Percentiles rank a stretch among this genome's conserved stretches.
Evolutionary conservation across 2,888 invertebrate species (phyloP).

Genomic region (Leptinotarsa haldemani): DNA sequence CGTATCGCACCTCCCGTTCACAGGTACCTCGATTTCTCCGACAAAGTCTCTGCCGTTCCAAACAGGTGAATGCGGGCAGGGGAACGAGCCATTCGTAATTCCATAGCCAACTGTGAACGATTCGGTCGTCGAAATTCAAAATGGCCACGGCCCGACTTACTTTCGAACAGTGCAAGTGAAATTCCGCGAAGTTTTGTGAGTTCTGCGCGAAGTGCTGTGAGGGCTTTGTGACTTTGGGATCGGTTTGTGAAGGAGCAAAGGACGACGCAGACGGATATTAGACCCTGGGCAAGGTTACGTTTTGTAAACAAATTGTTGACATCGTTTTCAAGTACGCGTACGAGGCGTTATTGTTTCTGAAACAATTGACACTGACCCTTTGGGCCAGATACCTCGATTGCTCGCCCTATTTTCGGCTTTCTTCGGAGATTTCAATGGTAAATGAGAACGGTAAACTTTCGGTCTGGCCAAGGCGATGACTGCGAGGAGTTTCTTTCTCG

Average conservation of each 20-base stretch:
- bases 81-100: slow-evolving; percentile 37
- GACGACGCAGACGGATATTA: not conserved
- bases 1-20: slow-evolving; percentile 14
- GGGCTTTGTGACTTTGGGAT: slow-evolving; percentile 3
- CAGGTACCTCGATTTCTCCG: slow-evolving; percentile 36
- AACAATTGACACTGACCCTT: not conserved
- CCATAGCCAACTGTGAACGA: slow-evolving; percentile 6
- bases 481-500: not conserved
- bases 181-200: not conserved
- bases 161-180: slow-evolving; percentile 19
- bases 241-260: not conserved
- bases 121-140: slow-evolving; percentile 21
- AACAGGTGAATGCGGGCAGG: slow-evolving; percentile 57
- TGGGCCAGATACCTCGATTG: not conserved
- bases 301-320: slow-evolving; percentile 19
- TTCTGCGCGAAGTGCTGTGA: slow-evolving; percentile 5
- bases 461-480: not conserved
- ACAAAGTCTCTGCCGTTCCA: slow-evolving; percentile 47
- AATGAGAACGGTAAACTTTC: not conserved
- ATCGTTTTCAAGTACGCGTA: not conserved
- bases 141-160: slow-evolving; percentile 20
- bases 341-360: not conserved
- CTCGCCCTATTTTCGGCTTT: not conserved
- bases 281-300: slow-evolving; percentile 14
- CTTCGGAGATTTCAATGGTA: slow-evolving; percentile 9